These are phyloP conservation scores for Colletes gigas DNA, from an alignment of 1,140 invertebrate species.

Conservation along the genomic window DNA sequence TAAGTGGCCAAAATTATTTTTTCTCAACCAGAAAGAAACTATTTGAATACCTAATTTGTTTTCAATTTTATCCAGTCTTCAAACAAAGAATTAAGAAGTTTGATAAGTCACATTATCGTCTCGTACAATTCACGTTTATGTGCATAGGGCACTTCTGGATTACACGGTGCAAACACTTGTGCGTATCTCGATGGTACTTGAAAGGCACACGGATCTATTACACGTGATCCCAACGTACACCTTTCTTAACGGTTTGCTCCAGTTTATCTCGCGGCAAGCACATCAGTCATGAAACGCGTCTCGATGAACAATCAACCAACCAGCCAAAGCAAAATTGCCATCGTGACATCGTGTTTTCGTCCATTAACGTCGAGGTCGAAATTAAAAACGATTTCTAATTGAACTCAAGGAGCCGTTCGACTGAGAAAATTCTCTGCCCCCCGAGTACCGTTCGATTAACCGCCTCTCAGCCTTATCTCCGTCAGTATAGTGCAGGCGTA, in stretches of 20 bases:
- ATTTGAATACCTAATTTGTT: too few species aligned
- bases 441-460: constrained; percentile 10
- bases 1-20: too few species aligned
- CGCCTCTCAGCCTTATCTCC: neutral
- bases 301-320: constrained; percentile 6
- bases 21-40: too few species aligned
- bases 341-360: neutral
- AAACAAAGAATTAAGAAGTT: too few species aligned
- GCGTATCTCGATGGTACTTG: neutral
- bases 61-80: too few species aligned
- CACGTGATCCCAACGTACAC: neutral
- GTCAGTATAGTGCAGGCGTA: neutral
- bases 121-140: too few species aligned
- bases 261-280: constrained; percentile 5
- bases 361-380: neutral
- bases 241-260: constrained; percentile 19
- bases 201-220: neutral
- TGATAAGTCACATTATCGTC: too few species aligned
- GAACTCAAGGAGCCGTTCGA: neutral
- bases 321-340: neutral
- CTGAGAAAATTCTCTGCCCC: too few species aligned
- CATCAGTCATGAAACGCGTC: constrained; percentile 17
- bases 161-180: neutral
- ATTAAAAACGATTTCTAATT: constrained; percentile 20
- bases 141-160: neutral